phyloP scores from a whole-genome alignment of 2,888 invertebrate genomes.

The Tipula lateralis region DNA sequence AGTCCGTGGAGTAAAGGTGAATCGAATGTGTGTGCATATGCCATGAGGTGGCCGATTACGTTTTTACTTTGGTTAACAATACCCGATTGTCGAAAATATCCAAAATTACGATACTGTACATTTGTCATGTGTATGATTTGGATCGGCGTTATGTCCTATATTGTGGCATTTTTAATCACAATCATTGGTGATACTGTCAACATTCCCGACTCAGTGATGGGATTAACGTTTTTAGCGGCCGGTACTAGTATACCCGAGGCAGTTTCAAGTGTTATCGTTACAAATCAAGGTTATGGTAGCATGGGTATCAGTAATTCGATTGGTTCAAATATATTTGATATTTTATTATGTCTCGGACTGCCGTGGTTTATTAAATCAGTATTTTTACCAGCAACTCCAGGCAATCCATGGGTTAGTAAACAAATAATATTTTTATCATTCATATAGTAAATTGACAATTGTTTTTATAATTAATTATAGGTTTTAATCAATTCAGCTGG shows the following conservation, averaged over 20 bases:
- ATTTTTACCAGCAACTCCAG: slow-evolving; percentile 56
- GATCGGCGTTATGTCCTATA: slow-evolving; percentile 74
- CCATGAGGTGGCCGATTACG: slow-evolving; percentile 70
- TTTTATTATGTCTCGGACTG: slow-evolving; percentile 68
- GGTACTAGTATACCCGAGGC: slow-evolving; percentile 85
- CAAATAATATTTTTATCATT: slow-evolving; percentile 31
- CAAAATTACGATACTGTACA: slow-evolving; percentile 60
- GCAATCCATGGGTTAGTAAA: slow-evolving; percentile 53
- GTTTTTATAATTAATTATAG: slow-evolving; percentile 40
- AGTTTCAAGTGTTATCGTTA: slow-evolving; percentile 77
- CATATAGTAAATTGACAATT: slow-evolving; percentile 20
- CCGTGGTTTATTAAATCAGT: slow-evolving; percentile 72
- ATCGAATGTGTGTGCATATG: slow-evolving; percentile 57
- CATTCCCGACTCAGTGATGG: slow-evolving; percentile 81
- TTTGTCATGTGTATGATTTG: slow-evolving; percentile 76
- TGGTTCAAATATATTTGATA: slow-evolving; percentile 78
- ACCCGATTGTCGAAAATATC: slow-evolving; percentile 67
- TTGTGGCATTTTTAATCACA: slow-evolving; percentile 83
- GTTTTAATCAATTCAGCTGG: slow-evolving; percentile 71
- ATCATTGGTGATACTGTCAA: slow-evolving; percentile 70
- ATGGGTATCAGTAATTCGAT: slow-evolving; percentile 72
- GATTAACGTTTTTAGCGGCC: slow-evolving; percentile 76
- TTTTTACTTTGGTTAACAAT: slow-evolving; percentile 66
- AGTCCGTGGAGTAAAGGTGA: slow-evolving; percentile 52
- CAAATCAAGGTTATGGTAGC: slow-evolving; percentile 63